phyloP scores from a whole-genome alignment of 2,888 invertebrate species.

The Cyclophora albipunctata region DNA sequence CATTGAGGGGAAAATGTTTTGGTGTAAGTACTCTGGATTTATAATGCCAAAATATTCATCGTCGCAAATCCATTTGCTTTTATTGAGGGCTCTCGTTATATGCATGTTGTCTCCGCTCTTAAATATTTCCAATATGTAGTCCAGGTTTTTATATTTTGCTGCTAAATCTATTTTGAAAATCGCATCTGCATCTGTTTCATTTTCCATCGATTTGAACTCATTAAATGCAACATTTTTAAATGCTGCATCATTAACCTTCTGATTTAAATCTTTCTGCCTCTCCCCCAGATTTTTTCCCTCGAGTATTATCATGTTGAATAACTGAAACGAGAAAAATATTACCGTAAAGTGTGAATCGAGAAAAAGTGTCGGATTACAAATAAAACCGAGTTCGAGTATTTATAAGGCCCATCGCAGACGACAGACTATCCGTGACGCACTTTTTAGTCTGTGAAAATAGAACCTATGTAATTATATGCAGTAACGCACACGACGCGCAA shows the following conservation, averaged over 20 bases:
- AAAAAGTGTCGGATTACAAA: too few relatives aligned
- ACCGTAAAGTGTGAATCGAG: too few relatives aligned
- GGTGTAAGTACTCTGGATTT: conserved; percentile 37
- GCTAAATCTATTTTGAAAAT: conserved; percentile 53
- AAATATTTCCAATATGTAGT: conserved; percentile 40
- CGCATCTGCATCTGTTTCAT: conserved; percentile 39
- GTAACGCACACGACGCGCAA: too few relatives aligned
- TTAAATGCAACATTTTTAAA: conserved; percentile 23
- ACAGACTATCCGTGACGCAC: too few relatives aligned
- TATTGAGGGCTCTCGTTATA: conserved; percentile 40
- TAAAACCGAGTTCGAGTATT: too few relatives aligned
- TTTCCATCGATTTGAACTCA: conserved; percentile 22
- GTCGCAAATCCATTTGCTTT: conserved; percentile 40
- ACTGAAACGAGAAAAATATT: conserved; percentile 14
- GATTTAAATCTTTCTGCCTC: conserved; percentile 34
- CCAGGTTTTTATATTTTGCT: conserved; percentile 36
- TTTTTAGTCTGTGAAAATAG: too few relatives aligned
- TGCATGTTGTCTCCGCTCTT: conserved; percentile 45
- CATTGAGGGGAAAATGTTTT: conserved; percentile 45
- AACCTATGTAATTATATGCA: too few relatives aligned
- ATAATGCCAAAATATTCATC: conserved; percentile 33
- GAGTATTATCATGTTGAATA: conserved; percentile 29
- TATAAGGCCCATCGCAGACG: too few relatives aligned
- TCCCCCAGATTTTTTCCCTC: conserved; percentile 32
- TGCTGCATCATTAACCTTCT: conserved; percentile 30